Percentiles rank a stretch among this genome's conserved stretches.
Conservation (phyloP, 2,113 vertebrate species). For the Syrmaticus mikado region DNA sequence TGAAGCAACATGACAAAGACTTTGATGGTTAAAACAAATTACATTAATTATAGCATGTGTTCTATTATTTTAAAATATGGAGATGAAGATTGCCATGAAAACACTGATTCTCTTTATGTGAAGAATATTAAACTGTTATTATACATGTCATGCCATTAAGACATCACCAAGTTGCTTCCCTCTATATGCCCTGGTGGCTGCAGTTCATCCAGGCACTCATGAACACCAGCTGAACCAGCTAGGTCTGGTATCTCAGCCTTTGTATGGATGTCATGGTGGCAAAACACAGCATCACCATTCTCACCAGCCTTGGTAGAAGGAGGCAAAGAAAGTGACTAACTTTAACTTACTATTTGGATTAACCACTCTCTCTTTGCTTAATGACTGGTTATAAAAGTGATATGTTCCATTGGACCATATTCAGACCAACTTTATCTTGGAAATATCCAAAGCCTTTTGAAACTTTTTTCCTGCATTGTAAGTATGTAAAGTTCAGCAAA, state of each 20-base stretch:
- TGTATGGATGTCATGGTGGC: not conserved
- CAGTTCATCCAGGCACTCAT: not conserved
- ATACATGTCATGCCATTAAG: not conserved
- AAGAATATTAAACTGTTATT: not conserved
- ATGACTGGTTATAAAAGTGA: not conserved
- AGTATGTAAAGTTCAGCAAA: not conserved
- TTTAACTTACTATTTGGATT: not conserved
- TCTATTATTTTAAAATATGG: not conserved
- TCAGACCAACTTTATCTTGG: not conserved
- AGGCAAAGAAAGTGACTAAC: not conserved
- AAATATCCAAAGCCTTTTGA: not conserved
- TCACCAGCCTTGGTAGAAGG: not conserved
- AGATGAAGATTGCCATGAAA: not conserved
- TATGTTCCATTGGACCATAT: not conserved
- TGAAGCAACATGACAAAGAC: not conserved
- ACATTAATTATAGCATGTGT: not conserved
- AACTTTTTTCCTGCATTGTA: not conserved
- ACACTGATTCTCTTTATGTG: not conserved
- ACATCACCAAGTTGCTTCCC: not conserved
- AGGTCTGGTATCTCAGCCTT: not conserved
- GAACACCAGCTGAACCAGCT: rapidly evolving
- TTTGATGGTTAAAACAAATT: not conserved
- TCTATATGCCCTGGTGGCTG: rapidly evolving
- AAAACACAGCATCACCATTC: not conserved
- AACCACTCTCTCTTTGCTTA: not conserved